These are phyloP conservation scores for Phasianus colchicus DNA, from an alignment of 2,113 vertebrate species.

Conservation along the genomic window DNA sequence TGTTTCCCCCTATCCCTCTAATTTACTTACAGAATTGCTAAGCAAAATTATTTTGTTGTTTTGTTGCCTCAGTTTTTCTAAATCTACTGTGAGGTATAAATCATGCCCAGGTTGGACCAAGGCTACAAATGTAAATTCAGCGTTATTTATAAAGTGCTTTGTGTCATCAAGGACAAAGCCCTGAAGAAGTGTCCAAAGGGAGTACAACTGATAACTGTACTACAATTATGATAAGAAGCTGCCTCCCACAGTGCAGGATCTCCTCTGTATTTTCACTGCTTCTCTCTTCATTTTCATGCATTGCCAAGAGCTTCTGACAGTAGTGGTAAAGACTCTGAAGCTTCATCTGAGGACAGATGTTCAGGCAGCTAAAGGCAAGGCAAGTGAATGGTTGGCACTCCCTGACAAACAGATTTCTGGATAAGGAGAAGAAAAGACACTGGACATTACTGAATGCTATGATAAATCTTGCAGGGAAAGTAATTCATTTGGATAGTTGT, in stretches of 20 bases:
- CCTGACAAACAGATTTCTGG: background rate
- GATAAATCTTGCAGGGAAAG: background rate
- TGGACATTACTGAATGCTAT: background rate
- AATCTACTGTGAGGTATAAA: background rate
- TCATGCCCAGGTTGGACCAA: background rate
- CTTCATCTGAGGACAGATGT: background rate
- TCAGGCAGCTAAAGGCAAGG: background rate
- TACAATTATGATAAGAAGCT: accelerated
- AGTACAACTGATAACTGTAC: background rate
- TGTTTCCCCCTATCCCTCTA: background rate
- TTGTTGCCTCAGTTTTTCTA: constrained; percentile 12
- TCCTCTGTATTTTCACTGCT: background rate
- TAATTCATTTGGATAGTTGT: background rate
- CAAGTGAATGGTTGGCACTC: background rate
- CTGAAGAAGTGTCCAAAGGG: background rate
- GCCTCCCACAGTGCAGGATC: background rate
- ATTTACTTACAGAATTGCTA: background rate
- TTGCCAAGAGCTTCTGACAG: background rate
- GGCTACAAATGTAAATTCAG: background rate
- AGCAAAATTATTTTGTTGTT: background rate
- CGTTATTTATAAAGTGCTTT: background rate
- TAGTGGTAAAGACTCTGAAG: background rate
- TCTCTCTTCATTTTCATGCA: background rate
- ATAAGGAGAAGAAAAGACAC: background rate
- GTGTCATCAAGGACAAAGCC: background rate